These are phyloP conservation scores for Hemibagrus wyckioides DNA, from an alignment of 2,113 vertebrate species.

Conservation along the genomic window DNA sequence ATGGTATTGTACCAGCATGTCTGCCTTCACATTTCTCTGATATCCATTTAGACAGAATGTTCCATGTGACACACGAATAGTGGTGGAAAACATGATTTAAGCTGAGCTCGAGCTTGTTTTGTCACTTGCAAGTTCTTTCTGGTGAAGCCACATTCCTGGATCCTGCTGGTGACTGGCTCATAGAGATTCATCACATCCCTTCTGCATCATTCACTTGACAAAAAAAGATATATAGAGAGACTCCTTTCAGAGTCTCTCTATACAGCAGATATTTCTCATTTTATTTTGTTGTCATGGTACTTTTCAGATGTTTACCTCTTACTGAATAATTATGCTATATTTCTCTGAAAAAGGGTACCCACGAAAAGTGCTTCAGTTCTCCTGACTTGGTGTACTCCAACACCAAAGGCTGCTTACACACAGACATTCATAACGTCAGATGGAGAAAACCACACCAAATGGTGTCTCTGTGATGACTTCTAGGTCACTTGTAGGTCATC, in stretches of 20 bases:
- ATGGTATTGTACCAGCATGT: not conserved
- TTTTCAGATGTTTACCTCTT: not conserved
- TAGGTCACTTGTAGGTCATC: not conserved
- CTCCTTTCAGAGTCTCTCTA: not conserved
- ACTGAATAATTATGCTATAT: not conserved
- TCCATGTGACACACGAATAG: not conserved
- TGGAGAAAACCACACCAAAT: conserved; percentile 1
- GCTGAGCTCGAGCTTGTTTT: too few relatives aligned
- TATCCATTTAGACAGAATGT: not conserved
- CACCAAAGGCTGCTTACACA: not conserved
- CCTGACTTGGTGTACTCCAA: not conserved
- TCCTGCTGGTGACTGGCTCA: not conserved
- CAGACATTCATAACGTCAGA: conserved; percentile 2
- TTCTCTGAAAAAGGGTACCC: not conserved
- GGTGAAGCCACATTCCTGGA: not conserved
- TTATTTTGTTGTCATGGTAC: not conserved
- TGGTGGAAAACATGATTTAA: not conserved
- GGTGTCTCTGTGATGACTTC: not conserved
- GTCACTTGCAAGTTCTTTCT: not conserved
- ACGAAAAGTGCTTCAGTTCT: not conserved
- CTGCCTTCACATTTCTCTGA: not conserved
- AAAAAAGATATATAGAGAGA: not conserved
- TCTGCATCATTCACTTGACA: not conserved
- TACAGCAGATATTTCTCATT: not conserved
- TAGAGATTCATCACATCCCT: not conserved